Evolutionary conservation across 2,888 invertebrate species (phyloP), one percentile per base, ranked within the genome.

Genomic region (Thyatira batis): DNA sequence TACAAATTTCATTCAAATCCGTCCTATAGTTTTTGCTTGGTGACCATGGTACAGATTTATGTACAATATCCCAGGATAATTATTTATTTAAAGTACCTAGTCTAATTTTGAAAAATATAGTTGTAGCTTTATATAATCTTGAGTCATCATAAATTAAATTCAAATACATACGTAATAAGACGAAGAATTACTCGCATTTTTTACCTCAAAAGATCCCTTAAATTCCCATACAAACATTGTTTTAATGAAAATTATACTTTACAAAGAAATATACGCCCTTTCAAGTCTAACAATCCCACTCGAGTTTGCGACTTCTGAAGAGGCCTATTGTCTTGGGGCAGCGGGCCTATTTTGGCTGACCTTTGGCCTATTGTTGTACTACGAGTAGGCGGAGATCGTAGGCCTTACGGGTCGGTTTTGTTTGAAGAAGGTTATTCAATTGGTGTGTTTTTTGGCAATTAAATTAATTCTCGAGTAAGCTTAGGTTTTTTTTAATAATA

Each of bases 321-420:
- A 6, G 4, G 8, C 4, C 28, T 44, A 60, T 63, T 63, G 58
- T 66, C 54, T 57, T 45, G 56, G 51, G 52, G 54, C 52, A 57
- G 53, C 48, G 53, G 43, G 13, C 6, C 33, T 33, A n/a, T n/a
- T 33, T 33, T 53, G 52, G 27, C 39, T 70, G 65, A 70, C 69
- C 69, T 70, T 65, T 69, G 57, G 52, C 60, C 57, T 44, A 67
- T 65, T 67, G 63, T 67, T 45, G 46, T 57, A 53, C 51, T 0
- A 33, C n/a, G 11, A 33, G n/a, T 33, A 33, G 33, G 63, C 62
- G 50, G 61, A 52, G 45, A 57, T 49, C 44, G 52, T 58, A 13
- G 33, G 13, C 33, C 33, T 33, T 33, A 13, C n/a, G n/a, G n/a
- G n/a, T 33, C 33, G 33, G 2, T 33, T 33, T 33, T 30, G 28